Base-by-base conservation (phyloP, 1,140 invertebrate species). In the Scaptodrosophila lebanonensis region DNA sequence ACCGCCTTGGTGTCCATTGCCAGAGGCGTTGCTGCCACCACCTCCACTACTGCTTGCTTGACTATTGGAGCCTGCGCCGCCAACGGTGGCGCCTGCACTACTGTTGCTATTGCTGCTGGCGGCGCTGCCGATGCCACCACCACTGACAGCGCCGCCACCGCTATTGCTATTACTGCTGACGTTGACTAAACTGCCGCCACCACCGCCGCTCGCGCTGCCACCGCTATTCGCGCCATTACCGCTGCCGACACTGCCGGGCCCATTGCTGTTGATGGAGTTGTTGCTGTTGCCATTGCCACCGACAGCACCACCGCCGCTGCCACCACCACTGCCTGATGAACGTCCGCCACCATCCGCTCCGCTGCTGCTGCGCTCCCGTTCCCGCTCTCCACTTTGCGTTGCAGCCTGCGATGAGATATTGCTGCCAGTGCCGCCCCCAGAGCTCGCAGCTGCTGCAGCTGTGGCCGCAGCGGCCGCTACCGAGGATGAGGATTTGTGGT, bases 401-500 rank as follows among this genome's bases (percentile, higher is more conserved):
- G 15, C 12, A 1, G 56, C 51, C 29, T 51, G 54, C 1, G 45
- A 7, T 8, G 32, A 27, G 5, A 47, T 32, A 20, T 32, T 52
- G 56, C 33, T 27, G 22, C 15, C 12, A 50, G 29, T 58, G 16
- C 35, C 11, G 38, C 47, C 2, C 22, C 48, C n/a, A n/a, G n/a
- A n/a, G n/a, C n/a, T n/a, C 0, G 64, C 44, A 17, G 42, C 57
- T 17, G 49, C 49, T 9, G 36, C 49, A 2, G 44, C 25, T 1
- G 54, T 8, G 1, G 38, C 39, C 11, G 60, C 36, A 2, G 44
- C 11, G 9, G 53, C 42, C 0, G 66, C 42, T 1, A 75, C 49
- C 0, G 68, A 53, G 0, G 64, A 40, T 8, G 73, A 79, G 22
- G 75, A 82, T 38, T 82, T 82, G 66, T 96, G 94, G 68, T 92